Percentiles rank a stretch among this genome's conserved stretches.
Evolutionary conservation across 2,888 invertebrate genomes (phyloP).

Genomic region (Geotrupes spiniger): DNA sequence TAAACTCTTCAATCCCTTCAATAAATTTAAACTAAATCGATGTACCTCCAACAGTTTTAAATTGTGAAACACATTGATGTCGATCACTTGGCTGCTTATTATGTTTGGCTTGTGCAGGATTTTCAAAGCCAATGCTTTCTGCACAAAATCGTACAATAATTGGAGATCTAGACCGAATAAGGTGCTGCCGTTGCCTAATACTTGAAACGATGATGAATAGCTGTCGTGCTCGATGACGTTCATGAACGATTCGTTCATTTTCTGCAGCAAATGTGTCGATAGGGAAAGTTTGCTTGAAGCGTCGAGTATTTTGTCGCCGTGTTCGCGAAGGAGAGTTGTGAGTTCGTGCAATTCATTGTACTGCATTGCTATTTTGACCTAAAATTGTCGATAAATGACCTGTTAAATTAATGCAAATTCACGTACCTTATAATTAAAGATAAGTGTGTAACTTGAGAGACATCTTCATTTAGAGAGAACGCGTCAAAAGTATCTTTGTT

Average conservation of each 20-base stretch:
- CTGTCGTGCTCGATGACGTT: conserved; percentile 52
- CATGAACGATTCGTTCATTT: conserved; percentile 56
- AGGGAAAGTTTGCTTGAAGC: conserved; percentile 57
- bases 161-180: conserved; percentile 57
- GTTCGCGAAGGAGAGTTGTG: conserved; percentile 54
- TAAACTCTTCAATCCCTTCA: conserved; percentile 58
- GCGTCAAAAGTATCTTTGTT: too few species aligned
- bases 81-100: conserved; percentile 45
- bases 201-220: conserved; percentile 49
- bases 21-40: conserved; percentile 54
- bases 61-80: conserved; percentile 60
- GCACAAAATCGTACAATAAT: conserved; percentile 62
- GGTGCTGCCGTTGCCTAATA: conserved; percentile 41
- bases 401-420: too few species aligned
- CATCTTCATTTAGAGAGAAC: too few species aligned
- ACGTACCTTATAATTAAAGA: too few species aligned
- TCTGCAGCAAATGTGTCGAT: conserved; percentile 54
- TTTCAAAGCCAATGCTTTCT: conserved; percentile 59
- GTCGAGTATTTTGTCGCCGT: conserved; percentile 59
- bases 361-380: conserved; percentile 23
- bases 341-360: conserved; percentile 45
- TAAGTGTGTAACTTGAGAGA: too few species aligned
- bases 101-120: conserved; percentile 43
- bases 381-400: conserved; percentile 8
- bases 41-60: conserved; percentile 57